A percentile compares a stretch with the other conserved stretches of the same genome.
phyloP scores from a whole-genome alignment of 2,888 invertebrate genomes.

The Tribolium freemani region DNA sequence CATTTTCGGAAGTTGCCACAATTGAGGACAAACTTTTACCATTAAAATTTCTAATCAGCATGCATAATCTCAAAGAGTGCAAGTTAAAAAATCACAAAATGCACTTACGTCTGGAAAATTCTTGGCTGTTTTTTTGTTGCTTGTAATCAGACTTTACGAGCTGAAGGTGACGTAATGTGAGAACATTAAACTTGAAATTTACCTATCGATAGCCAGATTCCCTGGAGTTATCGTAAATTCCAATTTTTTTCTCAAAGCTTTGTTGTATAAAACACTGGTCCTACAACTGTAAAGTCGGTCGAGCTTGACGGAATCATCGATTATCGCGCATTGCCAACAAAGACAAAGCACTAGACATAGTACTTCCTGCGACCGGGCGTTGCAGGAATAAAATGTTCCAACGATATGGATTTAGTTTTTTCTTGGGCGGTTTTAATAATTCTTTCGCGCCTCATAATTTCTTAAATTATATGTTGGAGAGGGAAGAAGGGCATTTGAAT shows the following conservation, averaged over 20 bases:
- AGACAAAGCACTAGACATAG: constrained; percentile 32
- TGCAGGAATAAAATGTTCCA: constrained; percentile 7
- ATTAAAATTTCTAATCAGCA: constrained; percentile 41
- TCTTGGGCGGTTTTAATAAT: constrained; percentile 4
- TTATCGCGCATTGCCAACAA: constrained; percentile 34
- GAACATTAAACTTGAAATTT: constrained; percentile 13
- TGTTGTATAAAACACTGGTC: constrained; percentile 7
- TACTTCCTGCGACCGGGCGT: constrained; percentile 15
- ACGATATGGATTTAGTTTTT: neutral
- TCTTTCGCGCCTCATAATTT: constrained; percentile 19
- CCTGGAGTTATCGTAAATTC: constrained; percentile 10
- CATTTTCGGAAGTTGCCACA: constrained; percentile 31
- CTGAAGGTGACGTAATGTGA: neutral
- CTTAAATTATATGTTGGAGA: neutral
- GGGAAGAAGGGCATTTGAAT: neutral
- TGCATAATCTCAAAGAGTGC: constrained; percentile 36
- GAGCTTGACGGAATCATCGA: constrained; percentile 32
- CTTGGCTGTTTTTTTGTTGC: neutral
- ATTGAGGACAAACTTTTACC: constrained; percentile 39
- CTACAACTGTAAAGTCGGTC: constrained; percentile 27
- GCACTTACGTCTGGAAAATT: constrained; percentile 5
- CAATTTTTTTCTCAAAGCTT: constrained; percentile 10
- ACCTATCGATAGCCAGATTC: constrained; percentile 9
- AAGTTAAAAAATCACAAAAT: constrained; percentile 33
- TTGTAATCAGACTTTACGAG: constrained; percentile 5